phyloP scores from a whole-genome alignment of 2,888 invertebrate species.

The Platerodrilus igneus region DNA sequence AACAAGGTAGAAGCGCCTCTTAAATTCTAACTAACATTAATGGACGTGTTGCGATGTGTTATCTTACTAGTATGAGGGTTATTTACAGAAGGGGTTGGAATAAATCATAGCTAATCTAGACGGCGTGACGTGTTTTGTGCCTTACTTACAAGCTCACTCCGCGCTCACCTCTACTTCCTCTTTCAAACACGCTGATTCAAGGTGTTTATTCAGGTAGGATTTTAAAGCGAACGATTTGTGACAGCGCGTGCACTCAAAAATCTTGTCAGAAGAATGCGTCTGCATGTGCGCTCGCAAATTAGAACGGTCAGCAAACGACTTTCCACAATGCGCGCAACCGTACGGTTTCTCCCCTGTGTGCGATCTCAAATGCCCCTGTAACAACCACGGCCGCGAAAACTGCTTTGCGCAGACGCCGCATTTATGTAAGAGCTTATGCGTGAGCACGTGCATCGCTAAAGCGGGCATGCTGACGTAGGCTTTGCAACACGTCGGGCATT shows the following conservation, averaged over 20 bases:
- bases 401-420: constrained; percentile 92
- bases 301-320: constrained; percentile 90
- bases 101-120: constrained; percentile 44
- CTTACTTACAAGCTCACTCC: constrained; percentile 9
- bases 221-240: constrained; percentile 90
- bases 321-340: constrained; percentile 90
- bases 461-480: constrained; percentile 98
- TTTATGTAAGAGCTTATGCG: constrained; percentile 87
- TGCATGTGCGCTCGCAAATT: constrained; percentile 93
- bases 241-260: constrained; percentile 82
- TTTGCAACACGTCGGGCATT: constrained; percentile 91
- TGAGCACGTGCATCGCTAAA: constrained; percentile 86
- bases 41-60: constrained; percentile 51
- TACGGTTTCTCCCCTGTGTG: constrained; percentile 94
- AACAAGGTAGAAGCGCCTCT: constrained; percentile 38
- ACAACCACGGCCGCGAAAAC: constrained; percentile 93
- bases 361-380: constrained; percentile 79
- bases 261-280: constrained; percentile 87
- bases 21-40: constrained; percentile 43
- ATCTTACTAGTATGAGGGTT: constrained; percentile 42
- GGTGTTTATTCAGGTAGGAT: constrained; percentile 91
- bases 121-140: constrained; percentile 37
- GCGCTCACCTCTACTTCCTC: constrained; percentile 25
- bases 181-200: constrained; percentile 76
- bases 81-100: constrained; percentile 47